Percentiles rank a stretch among this genome's conserved stretches.
Conservation (phyloP, 2,113 vertebrate genomes). For the Elachura formosa region DNA sequence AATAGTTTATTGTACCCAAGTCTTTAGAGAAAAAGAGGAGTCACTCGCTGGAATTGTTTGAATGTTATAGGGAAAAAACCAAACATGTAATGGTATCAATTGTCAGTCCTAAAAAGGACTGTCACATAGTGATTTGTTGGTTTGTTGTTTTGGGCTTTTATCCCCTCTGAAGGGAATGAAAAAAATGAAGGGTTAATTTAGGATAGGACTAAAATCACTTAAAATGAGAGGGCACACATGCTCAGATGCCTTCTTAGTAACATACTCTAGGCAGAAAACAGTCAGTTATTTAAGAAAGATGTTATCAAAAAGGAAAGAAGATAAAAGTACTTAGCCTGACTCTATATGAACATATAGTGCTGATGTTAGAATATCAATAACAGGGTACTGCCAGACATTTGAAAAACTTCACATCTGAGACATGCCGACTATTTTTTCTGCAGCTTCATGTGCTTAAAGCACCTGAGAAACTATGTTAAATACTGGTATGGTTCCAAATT, state of each 20-base stretch:
- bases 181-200: background rate
- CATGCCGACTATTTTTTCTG: background rate
- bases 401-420: background rate
- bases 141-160: too few relatives aligned
- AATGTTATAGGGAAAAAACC: background rate
- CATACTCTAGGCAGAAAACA: background rate
- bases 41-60: background rate
- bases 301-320: background rate
- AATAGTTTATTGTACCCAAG: background rate
- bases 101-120: background rate
- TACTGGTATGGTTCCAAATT: background rate
- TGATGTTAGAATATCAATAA: background rate
- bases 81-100: background rate
- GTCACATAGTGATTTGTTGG: fast-evolving
- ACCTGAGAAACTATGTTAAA: background rate
- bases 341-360: background rate
- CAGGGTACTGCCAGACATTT: background rate
- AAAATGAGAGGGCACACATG: background rate
- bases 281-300: background rate
- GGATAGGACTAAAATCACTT: background rate
- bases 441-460: background rate
- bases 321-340: background rate
- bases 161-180: background rate
- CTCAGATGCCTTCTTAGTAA: background rate
- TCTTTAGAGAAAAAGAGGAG: background rate